Percentiles rank a stretch among this genome's conserved stretches.
Conservation (phyloP, 2,113 vertebrate genomes). For the Trogon surrucura region DNA sequence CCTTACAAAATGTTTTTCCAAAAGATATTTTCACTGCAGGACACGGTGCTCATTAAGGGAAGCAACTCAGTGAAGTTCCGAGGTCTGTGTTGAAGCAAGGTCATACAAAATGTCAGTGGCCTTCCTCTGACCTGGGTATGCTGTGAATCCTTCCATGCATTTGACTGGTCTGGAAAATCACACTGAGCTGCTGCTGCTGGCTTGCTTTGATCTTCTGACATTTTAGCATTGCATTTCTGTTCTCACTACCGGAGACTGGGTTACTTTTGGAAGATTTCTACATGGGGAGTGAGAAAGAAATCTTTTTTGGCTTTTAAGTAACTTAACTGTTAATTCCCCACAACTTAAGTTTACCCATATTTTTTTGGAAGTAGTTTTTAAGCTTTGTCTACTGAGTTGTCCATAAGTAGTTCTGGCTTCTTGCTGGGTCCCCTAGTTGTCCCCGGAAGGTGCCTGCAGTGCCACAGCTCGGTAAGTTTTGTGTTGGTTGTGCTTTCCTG, state of each 20-base stretch:
- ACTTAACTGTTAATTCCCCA: neutral
- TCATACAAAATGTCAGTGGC: neutral
- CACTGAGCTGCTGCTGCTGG: neutral
- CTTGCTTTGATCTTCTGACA: neutral
- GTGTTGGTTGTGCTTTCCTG: neutral
- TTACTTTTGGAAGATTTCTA: neutral
- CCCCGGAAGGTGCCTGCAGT: neutral
- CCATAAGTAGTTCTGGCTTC: neutral
- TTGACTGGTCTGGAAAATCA: constrained; percentile 21
- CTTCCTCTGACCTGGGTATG: neutral
- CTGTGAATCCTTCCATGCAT: neutral
- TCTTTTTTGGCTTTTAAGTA: neutral
- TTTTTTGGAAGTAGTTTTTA: neutral
- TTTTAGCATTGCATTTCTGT: neutral
- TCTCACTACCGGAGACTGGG: neutral
- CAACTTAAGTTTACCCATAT: neutral
- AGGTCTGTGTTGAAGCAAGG: neutral
- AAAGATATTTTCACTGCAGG: neutral
- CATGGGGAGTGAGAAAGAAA: neutral
- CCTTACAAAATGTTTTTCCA: neutral
- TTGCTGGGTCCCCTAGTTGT: neutral
- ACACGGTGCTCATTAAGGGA: neutral
- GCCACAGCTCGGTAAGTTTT: neutral
- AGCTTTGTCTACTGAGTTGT: neutral
- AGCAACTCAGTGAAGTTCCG: neutral